Base-by-base conservation (phyloP, 35 echinoderm and acorn worm species). In the Anneissia japonica region DNA sequence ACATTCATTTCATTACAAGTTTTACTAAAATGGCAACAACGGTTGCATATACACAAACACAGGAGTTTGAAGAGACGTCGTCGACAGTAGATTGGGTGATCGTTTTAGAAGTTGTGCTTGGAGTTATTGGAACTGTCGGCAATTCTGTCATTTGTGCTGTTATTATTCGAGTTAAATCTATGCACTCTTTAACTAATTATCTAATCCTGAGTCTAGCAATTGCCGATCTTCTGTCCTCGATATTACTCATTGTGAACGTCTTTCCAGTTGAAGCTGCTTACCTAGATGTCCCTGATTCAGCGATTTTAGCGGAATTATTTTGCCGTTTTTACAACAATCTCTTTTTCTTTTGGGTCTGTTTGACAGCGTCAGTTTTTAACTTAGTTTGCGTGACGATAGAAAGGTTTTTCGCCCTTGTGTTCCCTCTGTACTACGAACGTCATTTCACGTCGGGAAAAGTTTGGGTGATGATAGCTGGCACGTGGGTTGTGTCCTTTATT, bases 351-450 rank as follows among this genome's bases (percentile, higher is more conserved):
- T 99, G 96, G 96, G 84, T 93, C 12, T 89, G 96, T 74, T 87
- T 99, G 12, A 99, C 92, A 37, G 92, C 96, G 4, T 99, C 96
- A 0, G 96, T 99, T 26, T 99, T 99, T 72, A 99, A 99, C 74
- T 86, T 99, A 7, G 89, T 99, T 23, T 75, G 79, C 34, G 96
- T 99, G 6, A 99, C 96, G 0, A 86, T 94, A 17, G 96, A 94
- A 43, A 38, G 92, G 30, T 94, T 94, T 83, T 92, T 89, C 36
- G 96, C 96, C 16, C 91, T 99, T 6, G 92, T 94, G 26, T 93
- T 91, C 36, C 96, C 96, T 2, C 78, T 93, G 1, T 86, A 91
- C 26, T 99, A 99, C 80, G 46, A 86, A 13, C 13, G 79, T 4
- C 90, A 94, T 83, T 99, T 99, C 40, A 94, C 64, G 37, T 35